Evolutionary conservation across 2,113 vertebrate genomes (phyloP), one percentile per base, ranked within the genome.

Genomic region (Pteruthius melanotis): DNA sequence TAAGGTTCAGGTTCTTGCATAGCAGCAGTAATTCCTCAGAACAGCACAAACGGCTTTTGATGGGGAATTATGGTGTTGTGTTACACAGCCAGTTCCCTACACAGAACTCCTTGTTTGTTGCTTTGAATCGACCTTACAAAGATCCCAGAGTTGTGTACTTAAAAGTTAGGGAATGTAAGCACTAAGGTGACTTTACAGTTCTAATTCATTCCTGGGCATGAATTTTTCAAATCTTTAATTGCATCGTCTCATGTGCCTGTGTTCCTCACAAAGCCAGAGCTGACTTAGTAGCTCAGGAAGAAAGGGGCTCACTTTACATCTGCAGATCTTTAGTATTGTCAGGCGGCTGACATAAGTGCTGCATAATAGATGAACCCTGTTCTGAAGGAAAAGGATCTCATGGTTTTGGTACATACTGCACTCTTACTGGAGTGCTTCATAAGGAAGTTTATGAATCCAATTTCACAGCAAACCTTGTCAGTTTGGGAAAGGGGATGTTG

Each of bases 201-300:
- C 45, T 76, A 35, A 61, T 69, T 88, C 9, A 20, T 84, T 94
- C 64, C 69, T 70, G 52, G 18, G 42, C 44, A 90, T 88, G 39
- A 88, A 90, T 94, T 91, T 95, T 95, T 94, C 63, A 94, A 12
- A 53, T 80, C 37, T 83, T 66, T 50, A 66, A 77, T 92, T 86
- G 79, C 75, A 45, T 56, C 11, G 3, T 79, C 63, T 89, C 57
- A n/a, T 94, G 17, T 89, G 27, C 61, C 83, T 15, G 19, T 72
- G 50, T 50, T 84, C 11, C 10, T 40, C 11, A 44, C 57, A 86
- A 89, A 91, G 71, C 40, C 72, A 66, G 50, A 86, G 64, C 76
- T 90, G 56, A 7, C 35, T 71, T 24, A 35, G 39, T 45, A 71
- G 69, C 61, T 91, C 40, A 37, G 65, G 37, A 82, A 49, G 74